Conservation (phyloP, 2,888 invertebrate genomes). For the Xestia ashworthii region DNA sequence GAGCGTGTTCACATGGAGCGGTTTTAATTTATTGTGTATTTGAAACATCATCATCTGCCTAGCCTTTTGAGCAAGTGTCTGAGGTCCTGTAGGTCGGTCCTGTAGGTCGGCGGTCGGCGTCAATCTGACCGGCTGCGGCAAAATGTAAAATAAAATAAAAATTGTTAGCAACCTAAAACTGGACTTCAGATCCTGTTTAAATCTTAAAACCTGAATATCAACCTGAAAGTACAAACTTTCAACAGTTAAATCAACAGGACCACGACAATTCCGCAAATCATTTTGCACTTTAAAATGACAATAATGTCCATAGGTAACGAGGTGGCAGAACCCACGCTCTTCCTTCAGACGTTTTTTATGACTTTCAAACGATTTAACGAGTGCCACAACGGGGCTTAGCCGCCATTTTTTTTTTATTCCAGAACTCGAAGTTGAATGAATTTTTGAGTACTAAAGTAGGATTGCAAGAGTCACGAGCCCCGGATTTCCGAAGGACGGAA, state of each 20-base stretch:
- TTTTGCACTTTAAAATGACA: conserved; percentile 53
- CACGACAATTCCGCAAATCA: conserved; percentile 41
- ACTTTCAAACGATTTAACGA: conserved; percentile 36
- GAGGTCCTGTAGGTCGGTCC: no score
- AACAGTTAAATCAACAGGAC: not conserved
- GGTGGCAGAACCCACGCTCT: conserved; percentile 41
- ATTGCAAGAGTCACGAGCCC: not conserved
- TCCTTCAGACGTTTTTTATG: conserved; percentile 38
- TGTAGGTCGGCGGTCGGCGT: no score
- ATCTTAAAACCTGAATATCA: not conserved
- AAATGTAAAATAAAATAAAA: no score
- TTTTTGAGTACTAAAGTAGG: not conserved
- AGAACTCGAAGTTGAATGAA: not conserved
- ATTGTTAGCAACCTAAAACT: no score
- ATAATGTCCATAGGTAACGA: conserved; percentile 40
- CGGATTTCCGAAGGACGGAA: not conserved
- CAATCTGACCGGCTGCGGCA: not conserved
- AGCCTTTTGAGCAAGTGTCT: no score
- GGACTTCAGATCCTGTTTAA: not conserved
- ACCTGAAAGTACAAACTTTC: not conserved
- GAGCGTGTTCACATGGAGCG: conserved; percentile 27
- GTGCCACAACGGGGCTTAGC: conserved; percentile 9
- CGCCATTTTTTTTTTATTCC: conserved; percentile 7
- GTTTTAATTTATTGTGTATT: not conserved
- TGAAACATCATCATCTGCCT: not conserved